Evolutionary conservation across 2,113 vertebrate species (phyloP).

Genomic region (Amazona guildingii): DNA sequence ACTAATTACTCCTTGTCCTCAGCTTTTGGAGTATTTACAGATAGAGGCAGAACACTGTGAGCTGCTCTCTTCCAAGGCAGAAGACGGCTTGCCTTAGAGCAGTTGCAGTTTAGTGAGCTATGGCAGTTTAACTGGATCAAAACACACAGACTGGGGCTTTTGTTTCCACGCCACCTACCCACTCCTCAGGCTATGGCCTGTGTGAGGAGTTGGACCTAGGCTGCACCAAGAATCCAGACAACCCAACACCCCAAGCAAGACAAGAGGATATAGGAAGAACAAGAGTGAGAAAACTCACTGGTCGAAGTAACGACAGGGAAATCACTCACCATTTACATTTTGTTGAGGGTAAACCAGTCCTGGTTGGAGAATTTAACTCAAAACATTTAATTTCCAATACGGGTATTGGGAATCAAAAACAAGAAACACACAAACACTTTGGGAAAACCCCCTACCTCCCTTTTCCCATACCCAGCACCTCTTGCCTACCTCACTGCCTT

Average conservation of each 20-base stretch:
- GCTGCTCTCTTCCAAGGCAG: background rate
- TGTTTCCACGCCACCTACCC: background rate
- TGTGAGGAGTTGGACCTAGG: background rate
- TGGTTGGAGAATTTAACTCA: background rate
- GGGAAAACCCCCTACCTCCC: background rate
- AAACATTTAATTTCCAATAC: background rate
- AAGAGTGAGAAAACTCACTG: rapidly evolving
- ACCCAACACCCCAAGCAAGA: background rate
- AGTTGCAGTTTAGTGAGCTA: background rate
- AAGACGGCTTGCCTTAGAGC: background rate
- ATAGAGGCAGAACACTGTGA: background rate
- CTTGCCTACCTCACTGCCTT: background rate
- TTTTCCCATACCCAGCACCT: background rate
- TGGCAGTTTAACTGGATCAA: background rate
- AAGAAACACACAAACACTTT: background rate
- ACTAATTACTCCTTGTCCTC: background rate
- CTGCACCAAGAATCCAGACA: background rate
- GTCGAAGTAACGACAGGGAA: background rate
- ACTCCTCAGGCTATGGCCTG: background rate
- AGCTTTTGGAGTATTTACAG: background rate
- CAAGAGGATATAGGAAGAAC: background rate
- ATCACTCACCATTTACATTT: background rate
- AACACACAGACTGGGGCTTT: background rate
- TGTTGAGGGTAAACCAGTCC: background rate
- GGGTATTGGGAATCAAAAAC: background rate